These are phyloP conservation scores for Deilephila porcellus DNA, from an alignment of 2,888 invertebrate species.

Conservation along the genomic window DNA sequence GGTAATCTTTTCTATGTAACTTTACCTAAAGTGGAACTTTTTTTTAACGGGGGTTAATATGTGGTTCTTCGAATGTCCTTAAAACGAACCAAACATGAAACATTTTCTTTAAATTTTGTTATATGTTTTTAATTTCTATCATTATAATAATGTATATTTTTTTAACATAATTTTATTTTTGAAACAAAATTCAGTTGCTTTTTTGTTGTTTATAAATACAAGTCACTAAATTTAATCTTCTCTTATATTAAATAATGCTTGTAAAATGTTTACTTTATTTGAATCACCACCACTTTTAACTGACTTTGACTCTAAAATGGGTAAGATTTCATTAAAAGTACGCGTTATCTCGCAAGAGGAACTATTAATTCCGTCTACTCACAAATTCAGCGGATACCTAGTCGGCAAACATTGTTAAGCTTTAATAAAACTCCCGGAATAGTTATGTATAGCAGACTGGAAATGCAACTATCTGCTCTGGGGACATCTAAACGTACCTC, in stretches of 20 bases:
- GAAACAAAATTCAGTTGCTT: too few relatives aligned
- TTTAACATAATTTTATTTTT: too few relatives aligned
- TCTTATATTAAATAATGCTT: not conserved
- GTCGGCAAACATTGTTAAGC: conserved; percentile 65
- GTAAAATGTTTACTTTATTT: not conserved
- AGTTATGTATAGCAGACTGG: conserved; percentile 73
- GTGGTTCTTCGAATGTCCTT: too few relatives aligned
- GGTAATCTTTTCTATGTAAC: too few relatives aligned
- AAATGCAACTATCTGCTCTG: conserved; percentile 81
- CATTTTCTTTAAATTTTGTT: too few relatives aligned
- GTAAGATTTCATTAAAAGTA: not conserved
- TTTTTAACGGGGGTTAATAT: too few relatives aligned
- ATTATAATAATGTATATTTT: too few relatives aligned
- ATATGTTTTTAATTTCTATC: too few relatives aligned
- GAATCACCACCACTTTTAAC: not conserved
- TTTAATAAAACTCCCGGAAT: conserved; percentile 75
- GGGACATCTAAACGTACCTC: conserved; percentile 76
- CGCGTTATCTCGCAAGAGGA: not conserved
- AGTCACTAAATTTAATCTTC: not conserved
- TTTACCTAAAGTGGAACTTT: too few relatives aligned
- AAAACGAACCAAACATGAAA: too few relatives aligned
- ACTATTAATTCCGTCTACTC: conserved; percentile 16
- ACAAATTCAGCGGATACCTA: conserved; percentile 15
- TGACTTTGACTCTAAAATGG: not conserved
- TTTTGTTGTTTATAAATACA: too few relatives aligned